These are phyloP conservation scores for Thymallus thymallus DNA, from an alignment of 2,113 vertebrate species.

Conservation along the genomic window DNA sequence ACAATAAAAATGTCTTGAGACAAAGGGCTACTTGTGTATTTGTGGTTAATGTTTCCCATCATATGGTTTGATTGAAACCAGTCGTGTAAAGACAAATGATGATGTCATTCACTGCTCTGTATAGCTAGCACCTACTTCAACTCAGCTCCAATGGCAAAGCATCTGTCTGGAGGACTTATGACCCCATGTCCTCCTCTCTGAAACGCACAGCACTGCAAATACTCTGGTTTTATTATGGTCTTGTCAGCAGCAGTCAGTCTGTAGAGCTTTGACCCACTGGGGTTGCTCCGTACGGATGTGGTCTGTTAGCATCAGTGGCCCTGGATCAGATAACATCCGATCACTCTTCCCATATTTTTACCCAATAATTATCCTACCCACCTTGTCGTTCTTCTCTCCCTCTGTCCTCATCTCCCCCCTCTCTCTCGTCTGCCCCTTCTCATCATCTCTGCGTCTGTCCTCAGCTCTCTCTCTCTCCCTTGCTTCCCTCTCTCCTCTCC, in stretches of 20 bases:
- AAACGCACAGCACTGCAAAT: neutral
- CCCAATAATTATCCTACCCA: neutral
- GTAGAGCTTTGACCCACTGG: slow-evolving; percentile 30
- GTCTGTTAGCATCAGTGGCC: slow-evolving; percentile 29
- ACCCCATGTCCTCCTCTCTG: neutral
- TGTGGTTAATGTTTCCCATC: slow-evolving; percentile 21
- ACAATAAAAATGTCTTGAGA: slow-evolving; percentile 62
- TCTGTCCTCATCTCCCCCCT: no score
- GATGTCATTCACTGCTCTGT: no score
- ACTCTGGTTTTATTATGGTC: neutral
- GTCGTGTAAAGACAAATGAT: neutral
- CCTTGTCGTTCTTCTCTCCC: neutral
- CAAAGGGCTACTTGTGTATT: slow-evolving; percentile 1
- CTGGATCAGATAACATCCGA: slow-evolving; percentile 50
- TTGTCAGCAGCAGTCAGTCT: slow-evolving; percentile 49
- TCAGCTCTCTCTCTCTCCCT: neutral
- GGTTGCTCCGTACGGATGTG: slow-evolving; percentile 38
- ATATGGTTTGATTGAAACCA: slow-evolving; percentile 2
- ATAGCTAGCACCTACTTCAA: no score
- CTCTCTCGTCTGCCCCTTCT: no score
- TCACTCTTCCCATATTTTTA: slow-evolving; percentile 35
- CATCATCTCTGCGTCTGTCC: slow-evolving; percentile 13
- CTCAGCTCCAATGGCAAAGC: no score
- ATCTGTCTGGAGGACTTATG: neutral
- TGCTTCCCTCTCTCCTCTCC: neutral